Base-by-base conservation (phyloP, 2,113 vertebrate species). In the Willisornis vidua region DNA sequence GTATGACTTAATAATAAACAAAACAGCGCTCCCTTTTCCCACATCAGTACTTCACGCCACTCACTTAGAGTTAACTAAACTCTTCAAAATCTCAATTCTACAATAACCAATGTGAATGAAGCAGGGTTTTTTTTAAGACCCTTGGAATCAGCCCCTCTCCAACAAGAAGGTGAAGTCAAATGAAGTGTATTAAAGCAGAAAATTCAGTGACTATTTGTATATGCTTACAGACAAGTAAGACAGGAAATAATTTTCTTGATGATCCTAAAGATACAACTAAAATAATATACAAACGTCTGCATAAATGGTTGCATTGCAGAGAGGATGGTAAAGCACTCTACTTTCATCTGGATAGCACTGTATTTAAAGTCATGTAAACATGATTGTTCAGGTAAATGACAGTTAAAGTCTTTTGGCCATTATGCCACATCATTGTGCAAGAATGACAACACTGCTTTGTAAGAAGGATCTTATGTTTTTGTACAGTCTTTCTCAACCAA, bases 401-500 rank as follows among this genome's bases (percentile, higher is more conserved):
- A 29, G 43, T 70, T 96, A 84, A 93, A 85, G 5, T 58, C 19
- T 65, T 65, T 43, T 31, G 6, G 19, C 46, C 9, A 68, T 35
- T 31, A 22, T 13, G 14, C 61, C 18, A 41, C 10, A 41, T 20
- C n/a, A 54, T 22, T 77, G 26, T 74, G 37, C 85, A 48, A 91
- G 71, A 39, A 48, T 52, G 66, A 78, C 12, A 79, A 87, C 43
- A 71, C 2, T 77, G 65, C 43, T 95, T 84, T 94, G 41, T 80
- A 82, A 76, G 81, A 35, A 93, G 81, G 76, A 46, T 94, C 87
- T 72, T 86, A 90, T 73, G 43, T 6, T 79, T 70, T 51, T 74
- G n/a, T 58, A 95, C 61, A 79, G 39, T 55, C 70, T 57, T 92
- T 93, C 65, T 81, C 92, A 76, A 25, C 35, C 84, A 92, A 96